Base-by-base conservation (phyloP, 2,888 invertebrate genomes). In the Athetis lepigone region DNA sequence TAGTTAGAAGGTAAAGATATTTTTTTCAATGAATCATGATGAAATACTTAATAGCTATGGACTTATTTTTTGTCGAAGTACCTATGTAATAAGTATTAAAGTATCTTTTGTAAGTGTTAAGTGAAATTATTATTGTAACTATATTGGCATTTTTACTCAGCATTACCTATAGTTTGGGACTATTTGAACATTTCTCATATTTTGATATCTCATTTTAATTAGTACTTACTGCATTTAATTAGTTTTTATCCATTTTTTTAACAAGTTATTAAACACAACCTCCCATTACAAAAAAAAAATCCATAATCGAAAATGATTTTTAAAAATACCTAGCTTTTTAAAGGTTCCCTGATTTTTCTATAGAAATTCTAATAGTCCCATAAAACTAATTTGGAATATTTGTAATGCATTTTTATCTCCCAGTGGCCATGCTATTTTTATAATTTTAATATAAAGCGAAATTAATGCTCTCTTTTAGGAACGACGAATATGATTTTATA, bases 341-440 rank as follows among this genome's bases (percentile, higher is more conserved):
- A 27, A 33, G 11, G 8, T 33, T 11, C 18, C 40, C 2, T 0
- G 16, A 39, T 40, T 4, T 29, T 36, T 36, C 23, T 42, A 0
- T 29, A 39, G 1, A 58, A 55, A 11, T 67, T 80, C 64, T 69
- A 64, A 71, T 66, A 54, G 68, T 71, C 52, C 65, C 80, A 74
- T 77, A 62, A 40, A 42, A 66, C 11, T n/a, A 42, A 75, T 75
- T 71, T 79, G 55, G 51, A 77, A 70, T 75, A 78, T 77, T 82
- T 75, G 52, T 71, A 78, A 81, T 83, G 82, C 83, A 87, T 87
- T 85, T 85, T 85, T 85, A 84, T 90, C 90, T 93, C 92, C 90
- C 88, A 90, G 94, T 93, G 92, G 94, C 94, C 95, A 90, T 90
- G 86, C 82, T 88, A 88, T 88, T 88, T 90, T 89, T 87, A 83